Evolutionary conservation across 2,888 invertebrate genomes (phyloP).

Genomic region (Erynnis tages): DNA sequence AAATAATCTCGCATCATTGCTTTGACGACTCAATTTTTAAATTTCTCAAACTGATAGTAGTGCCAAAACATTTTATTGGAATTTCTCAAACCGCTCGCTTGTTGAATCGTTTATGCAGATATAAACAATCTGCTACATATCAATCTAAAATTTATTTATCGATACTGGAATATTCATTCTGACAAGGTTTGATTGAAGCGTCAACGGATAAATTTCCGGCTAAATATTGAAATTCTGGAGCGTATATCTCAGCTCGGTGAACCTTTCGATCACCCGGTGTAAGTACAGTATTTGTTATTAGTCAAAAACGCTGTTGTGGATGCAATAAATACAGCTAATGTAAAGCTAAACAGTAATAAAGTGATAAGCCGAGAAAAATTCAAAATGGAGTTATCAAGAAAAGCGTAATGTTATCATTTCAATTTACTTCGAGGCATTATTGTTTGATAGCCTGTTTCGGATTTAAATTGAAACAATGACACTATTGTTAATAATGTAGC

Average conservation of each 20-base stretch:
- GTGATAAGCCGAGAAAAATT: slow-evolving; percentile 33
- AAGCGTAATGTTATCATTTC: slow-evolving; percentile 29
- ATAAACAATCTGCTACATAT: no score
- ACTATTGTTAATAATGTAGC: slow-evolving; percentile 31
- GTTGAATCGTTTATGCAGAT: no score
- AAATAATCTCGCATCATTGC: no score
- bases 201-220: no score
- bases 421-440: slow-evolving; percentile 7
- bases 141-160: no score
- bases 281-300: slow-evolving; percentile 39
- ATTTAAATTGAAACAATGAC: slow-evolving; percentile 32
- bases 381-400: slow-evolving; percentile 32
- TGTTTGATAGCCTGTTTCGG: not conserved
- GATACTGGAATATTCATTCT: no score
- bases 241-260: slow-evolving; percentile 21
- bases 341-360: slow-evolving; percentile 34
- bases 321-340: slow-evolving; percentile 43
- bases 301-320: slow-evolving; percentile 52
- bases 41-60: no score
- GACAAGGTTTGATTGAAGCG: no score
- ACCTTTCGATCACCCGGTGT: slow-evolving; percentile 32
- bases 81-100: no score
- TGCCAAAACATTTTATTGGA: no score
- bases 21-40: no score
- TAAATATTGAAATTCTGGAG: not conserved